phyloP scores from a whole-genome alignment of 2,888 invertebrate genomes.

The Fragum fragum region DNA sequence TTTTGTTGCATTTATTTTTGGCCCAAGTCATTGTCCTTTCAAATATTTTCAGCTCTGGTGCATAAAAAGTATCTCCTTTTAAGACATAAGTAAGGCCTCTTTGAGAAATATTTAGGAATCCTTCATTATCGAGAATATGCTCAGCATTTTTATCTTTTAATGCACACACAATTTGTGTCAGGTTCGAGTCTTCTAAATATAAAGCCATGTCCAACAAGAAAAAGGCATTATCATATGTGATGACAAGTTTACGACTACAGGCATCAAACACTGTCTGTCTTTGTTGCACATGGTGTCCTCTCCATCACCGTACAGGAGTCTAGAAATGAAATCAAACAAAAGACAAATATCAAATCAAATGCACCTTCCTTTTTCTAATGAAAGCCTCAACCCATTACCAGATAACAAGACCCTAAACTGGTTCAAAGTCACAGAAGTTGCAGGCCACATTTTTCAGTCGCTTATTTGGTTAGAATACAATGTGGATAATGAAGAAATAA shows the following conservation, averaged over 20 bases:
- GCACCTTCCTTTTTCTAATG: too few relatives aligned
- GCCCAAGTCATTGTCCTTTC: background rate
- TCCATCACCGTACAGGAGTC: too few relatives aligned
- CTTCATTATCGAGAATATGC: background rate
- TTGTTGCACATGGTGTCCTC: background rate
- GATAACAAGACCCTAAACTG: too few relatives aligned
- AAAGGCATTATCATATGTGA: background rate
- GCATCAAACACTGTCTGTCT: background rate
- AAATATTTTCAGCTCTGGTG: background rate
- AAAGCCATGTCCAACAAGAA: background rate
- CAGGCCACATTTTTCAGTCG: too few relatives aligned
- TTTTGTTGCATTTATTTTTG: background rate
- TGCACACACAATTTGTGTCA: background rate
- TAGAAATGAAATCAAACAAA: background rate
- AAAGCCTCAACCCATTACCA: too few relatives aligned
- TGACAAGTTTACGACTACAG: background rate
- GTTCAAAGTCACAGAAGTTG: too few relatives aligned
- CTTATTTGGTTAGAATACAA: too few relatives aligned
- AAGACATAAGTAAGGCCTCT: background rate
- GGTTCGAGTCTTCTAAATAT: background rate
- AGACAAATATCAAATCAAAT: too few relatives aligned
- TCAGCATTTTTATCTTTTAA: background rate
- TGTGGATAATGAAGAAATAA: too few relatives aligned
- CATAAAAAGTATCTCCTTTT: background rate
- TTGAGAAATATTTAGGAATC: background rate